Evolutionary conservation across 1,140 invertebrate species (phyloP), one percentile per base, ranked within the genome.

Genomic region (Nasonia longicornis): DNA sequence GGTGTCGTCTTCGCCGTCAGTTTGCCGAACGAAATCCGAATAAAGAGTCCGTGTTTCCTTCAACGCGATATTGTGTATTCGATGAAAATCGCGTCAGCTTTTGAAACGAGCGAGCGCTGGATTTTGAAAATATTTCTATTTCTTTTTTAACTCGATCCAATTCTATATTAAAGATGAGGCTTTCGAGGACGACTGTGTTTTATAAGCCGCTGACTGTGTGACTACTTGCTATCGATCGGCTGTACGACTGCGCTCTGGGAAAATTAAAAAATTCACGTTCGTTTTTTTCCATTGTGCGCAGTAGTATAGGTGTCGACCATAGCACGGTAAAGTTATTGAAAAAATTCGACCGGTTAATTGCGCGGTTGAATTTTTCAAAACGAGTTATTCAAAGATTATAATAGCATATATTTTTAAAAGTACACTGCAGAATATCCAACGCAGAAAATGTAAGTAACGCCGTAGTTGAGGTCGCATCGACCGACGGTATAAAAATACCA

Each of bases 51-150:
- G 3, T 73, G 12, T 82, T 78, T 82, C 70, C 58, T 77, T 74
- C 67, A 77, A 74, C 70, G 80, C 76, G 63, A 82, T 26, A 26
- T 78, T 66, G 22, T 78, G 58, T 78, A 82, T 82, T 82, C 80
- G 80, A 78, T 82, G 80, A 78, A 82, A 82, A 82, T 78, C 38
- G 67, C 80, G 80, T 81, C 80, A 81, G 73, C 35, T 35, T 11
- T 80, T 52, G 3, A 31, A 58, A 22, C 42, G 38, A 64, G 10
- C 45, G 20, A 20, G 29, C 31, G 31, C 31, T 35, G 16, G 12
- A 16, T 74, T 80, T 67, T 58, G 29, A 75, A 80, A 80, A 80
- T 70, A 80, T 75, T 75, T 31, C 48, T 42, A 26, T 74, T 64
- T 42, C 20, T 63, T 66, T 52, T 26, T 58, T 20, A 20, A n/a